Conservation (phyloP, 1,140 invertebrate genomes). For the Formica selysi region DNA sequence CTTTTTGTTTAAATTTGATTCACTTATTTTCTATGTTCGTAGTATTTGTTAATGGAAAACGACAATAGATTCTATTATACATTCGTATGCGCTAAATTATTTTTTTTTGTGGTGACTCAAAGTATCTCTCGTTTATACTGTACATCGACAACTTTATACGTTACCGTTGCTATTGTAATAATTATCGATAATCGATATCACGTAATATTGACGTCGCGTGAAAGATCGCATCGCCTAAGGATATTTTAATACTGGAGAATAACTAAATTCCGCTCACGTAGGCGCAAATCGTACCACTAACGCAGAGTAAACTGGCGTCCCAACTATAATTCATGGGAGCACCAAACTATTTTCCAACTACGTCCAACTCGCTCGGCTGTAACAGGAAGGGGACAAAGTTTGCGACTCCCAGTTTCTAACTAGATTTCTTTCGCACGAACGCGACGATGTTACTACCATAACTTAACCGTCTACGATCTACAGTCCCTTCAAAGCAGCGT, state of each 20-base stretch:
- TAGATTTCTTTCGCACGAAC: conserved; percentile 52
- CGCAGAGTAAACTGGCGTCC: conserved; percentile 36
- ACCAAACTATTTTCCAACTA: conserved; percentile 61
- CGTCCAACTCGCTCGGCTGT: conserved; percentile 52
- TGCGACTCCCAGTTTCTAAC: conserved; percentile 52
- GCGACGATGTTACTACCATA: conserved; percentile 32
- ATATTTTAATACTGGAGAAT: neutral
- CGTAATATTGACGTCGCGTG: neutral
- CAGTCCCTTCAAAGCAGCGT: conserved; percentile 1
- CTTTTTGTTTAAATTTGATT: neutral
- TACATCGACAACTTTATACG: neutral
- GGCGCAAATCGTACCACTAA: conserved; percentile 14
- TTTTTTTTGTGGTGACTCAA: neutral
- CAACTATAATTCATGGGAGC: conserved; percentile 56
- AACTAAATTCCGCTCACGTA: conserved; percentile 38
- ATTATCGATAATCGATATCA: neutral
- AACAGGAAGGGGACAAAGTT: conserved; percentile 35
- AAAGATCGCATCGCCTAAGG: neutral
- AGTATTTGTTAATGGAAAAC: neutral
- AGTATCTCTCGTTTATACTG: neutral
- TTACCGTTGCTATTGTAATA: neutral
- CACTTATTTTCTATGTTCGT: too few relatives aligned
- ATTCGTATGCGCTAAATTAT: neutral
- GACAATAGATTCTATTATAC: neutral
- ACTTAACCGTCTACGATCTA: conserved; percentile 40